These are phyloP conservation scores for Pseudomyrmex pallidus DNA, from an alignment of 1,140 invertebrate genomes.

Conservation along the genomic window DNA sequence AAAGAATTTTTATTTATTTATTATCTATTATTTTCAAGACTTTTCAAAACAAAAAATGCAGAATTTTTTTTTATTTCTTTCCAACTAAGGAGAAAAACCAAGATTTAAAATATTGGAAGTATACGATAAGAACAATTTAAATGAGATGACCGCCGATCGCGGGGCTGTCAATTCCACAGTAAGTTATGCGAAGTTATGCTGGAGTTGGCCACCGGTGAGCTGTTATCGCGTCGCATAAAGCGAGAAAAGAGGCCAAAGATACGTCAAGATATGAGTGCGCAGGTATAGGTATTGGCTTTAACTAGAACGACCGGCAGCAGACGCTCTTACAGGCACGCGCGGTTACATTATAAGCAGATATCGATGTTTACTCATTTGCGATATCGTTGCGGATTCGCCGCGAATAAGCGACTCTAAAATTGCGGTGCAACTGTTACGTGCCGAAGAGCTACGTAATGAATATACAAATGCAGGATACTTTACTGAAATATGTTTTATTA, in stretches of 20 bases:
- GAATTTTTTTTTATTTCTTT: constrained; percentile 7
- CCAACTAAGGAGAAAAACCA: neutral
- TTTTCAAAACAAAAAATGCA: too few species aligned
- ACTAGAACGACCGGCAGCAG: constrained; percentile 15
- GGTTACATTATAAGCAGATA: constrained; percentile 62
- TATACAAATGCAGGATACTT: too few species aligned
- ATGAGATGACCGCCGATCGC: neutral
- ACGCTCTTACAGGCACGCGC: constrained; percentile 18
- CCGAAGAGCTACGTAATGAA: too few species aligned
- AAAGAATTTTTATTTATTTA: too few species aligned
- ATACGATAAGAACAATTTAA: constrained; percentile 36
- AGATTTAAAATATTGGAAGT: neutral
- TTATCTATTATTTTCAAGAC: too few species aligned
- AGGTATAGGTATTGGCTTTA: constrained; percentile 43
- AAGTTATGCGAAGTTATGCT: neutral
- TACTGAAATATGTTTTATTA: too few species aligned
- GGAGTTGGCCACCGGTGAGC: neutral
- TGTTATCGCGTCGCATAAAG: constrained; percentile 58
- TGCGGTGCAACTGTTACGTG: neutral
- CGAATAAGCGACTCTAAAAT: constrained; percentile 51
- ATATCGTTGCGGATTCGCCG: constrained; percentile 59
- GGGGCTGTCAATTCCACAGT: neutral
- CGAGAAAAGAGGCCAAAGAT: constrained; percentile 52
- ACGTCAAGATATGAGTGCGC: constrained; percentile 41
- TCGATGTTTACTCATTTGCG: constrained; percentile 66